These are phyloP conservation scores for Netta rufina DNA, from an alignment of 2,797 vertebrate species.

Conservation along the genomic window DNA sequence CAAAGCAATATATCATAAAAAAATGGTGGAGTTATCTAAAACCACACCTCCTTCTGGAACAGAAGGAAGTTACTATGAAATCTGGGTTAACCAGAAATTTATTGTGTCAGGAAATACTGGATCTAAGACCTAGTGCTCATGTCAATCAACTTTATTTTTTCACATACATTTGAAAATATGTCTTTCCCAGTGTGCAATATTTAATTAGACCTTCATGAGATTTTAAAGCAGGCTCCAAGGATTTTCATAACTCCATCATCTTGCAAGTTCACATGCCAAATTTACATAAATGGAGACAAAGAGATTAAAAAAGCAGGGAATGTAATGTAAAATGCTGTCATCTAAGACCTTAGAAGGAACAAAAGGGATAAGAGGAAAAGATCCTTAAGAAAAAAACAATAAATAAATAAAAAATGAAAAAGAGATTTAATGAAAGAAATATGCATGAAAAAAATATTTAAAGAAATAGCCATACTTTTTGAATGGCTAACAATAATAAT, in stretches of 20 bases:
- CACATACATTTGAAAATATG: slow-evolving; percentile 2
- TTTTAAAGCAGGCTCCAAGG: slow-evolving; percentile 53
- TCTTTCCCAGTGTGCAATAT: slow-evolving; percentile 8
- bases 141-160: slow-evolving; percentile 41
- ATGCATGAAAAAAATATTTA: slow-evolving; percentile 9
- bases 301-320: slow-evolving; percentile 42
- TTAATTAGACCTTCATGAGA: slow-evolving; percentile 63
- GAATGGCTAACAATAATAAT: slow-evolving; percentile 30
- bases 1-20: not conserved
- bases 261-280: slow-evolving; percentile 4
- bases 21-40: not conserved
- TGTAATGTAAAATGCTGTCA: slow-evolving; percentile 47
- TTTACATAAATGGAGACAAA: slow-evolving; percentile 67
- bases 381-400: slow-evolving; percentile 3
- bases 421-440: slow-evolving; percentile 29
- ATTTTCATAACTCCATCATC: slow-evolving; percentile 50
- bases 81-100: slow-evolving; percentile 2
- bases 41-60: not conserved
- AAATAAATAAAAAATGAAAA: not conserved
- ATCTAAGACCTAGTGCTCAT: not conserved
- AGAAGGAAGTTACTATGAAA: not conserved
- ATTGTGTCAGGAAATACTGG: slow-evolving; percentile 1
- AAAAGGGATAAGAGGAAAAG: slow-evolving; percentile 31
- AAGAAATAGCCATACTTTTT: not conserved
- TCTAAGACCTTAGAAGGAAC: slow-evolving; percentile 44